Evolutionary conservation across 2,113 vertebrate species (phyloP).

Genomic region (Thalassarche chlororhynchos): DNA sequence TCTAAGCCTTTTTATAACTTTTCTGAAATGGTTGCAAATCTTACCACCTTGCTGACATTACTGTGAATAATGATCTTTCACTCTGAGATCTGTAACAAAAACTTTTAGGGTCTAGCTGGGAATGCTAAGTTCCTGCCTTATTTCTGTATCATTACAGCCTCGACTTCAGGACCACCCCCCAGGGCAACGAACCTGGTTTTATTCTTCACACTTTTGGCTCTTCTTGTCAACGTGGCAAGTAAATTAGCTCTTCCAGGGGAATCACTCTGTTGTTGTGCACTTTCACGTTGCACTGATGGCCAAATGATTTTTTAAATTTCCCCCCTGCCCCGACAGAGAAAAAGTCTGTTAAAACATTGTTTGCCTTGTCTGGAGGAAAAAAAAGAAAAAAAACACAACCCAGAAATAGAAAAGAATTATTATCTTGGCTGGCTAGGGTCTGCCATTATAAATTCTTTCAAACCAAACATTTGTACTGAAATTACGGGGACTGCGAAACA

Average conservation of each 20-base stretch:
- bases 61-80: not conserved
- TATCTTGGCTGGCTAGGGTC: not conserved
- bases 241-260: constrained; percentile 19
- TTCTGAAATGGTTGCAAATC: constrained; percentile 5
- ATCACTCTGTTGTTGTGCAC: not conserved
- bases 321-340: not conserved
- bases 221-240: not conserved
- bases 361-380: not conserved
- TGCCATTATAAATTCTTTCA: not conserved
- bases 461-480: not conserved
- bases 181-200: not conserved
- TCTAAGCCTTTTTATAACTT: not conserved
- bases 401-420: not conserved
- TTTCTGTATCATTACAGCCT: not conserved
- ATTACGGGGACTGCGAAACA: not conserved
- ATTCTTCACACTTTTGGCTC: not conserved
- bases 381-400: not conserved
- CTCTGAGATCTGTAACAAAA: constrained; percentile 23
- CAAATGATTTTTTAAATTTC: not conserved
- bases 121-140: constrained; percentile 6
- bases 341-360: not conserved
- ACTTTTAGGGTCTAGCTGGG: not conserved
- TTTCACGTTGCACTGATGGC: not conserved
- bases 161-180: not conserved
- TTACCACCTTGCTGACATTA: not conserved